Conservation (phyloP, 1,140 invertebrate species). For the Agrypnia vestita region DNA sequence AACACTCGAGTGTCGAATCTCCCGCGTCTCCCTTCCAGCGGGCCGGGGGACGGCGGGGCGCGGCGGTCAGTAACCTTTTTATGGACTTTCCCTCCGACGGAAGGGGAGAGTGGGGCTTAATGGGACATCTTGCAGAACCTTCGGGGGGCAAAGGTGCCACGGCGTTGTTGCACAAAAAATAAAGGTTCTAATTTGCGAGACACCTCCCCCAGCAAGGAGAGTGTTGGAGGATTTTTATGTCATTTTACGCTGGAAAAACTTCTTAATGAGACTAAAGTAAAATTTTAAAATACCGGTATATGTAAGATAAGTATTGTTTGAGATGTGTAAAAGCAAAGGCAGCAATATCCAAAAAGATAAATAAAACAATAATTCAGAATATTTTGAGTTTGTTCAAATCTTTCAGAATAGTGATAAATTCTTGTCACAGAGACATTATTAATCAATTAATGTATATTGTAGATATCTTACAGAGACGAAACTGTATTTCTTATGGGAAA, state of each 20-base stretch:
- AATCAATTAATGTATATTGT: no score
- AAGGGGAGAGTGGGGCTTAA: conserved; percentile 23
- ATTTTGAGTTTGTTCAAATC: no score
- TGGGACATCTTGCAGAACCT: conserved; percentile 25
- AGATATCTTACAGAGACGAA: no score
- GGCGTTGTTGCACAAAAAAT: background rate
- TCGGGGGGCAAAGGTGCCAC: conserved; percentile 7
- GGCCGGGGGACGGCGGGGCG: background rate
- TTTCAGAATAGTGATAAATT: no score
- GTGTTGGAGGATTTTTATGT: background rate
- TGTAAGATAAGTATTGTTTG: no score
- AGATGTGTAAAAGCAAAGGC: no score
- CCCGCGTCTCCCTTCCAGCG: background rate
- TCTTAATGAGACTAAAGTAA: no score
- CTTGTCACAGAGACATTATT: no score
- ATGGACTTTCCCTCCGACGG: conserved; percentile 25
- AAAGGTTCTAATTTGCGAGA: conserved; percentile 17
- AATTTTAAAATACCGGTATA: no score
- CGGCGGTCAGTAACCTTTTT: conserved; percentile 46
- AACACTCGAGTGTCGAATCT: conserved; percentile 13
- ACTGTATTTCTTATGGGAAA: no score
- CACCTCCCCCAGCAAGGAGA: background rate
- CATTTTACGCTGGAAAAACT: background rate
- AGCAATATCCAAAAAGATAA: no score
- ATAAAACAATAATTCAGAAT: no score